Conservation (phyloP, 2,797 vertebrate genomes). For the Centroberyx gerrardi region DNA sequence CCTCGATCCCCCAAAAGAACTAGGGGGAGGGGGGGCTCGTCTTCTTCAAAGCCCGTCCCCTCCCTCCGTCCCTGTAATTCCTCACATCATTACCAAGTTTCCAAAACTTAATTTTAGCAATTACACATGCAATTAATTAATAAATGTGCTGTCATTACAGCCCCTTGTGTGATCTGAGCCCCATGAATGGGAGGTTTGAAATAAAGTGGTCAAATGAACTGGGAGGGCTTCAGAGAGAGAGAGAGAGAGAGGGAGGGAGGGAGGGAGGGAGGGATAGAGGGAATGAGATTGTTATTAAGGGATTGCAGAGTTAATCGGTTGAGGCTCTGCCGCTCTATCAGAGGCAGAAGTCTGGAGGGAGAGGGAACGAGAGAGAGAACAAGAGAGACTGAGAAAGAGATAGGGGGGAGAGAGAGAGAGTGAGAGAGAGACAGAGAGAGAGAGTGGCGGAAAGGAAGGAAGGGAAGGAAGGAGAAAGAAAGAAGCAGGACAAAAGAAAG, state of each 20-base stretch:
- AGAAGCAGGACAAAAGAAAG: slow-evolving; percentile 10
- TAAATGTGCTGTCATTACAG: slow-evolving; percentile 90
- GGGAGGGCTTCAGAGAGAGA: slow-evolving; percentile 78
- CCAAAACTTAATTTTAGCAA: slow-evolving; percentile 91
- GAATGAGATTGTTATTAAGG: slow-evolving; percentile 83
- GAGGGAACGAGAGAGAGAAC: slow-evolving; percentile 42
- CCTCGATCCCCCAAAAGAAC: slow-evolving; percentile 73
- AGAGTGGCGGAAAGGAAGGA: slow-evolving; percentile 7
- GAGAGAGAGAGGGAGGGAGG: slow-evolving; percentile 54
- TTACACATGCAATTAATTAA: slow-evolving; percentile 92
- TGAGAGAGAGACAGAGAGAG: slow-evolving; percentile 14
- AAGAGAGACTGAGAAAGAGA: slow-evolving; percentile 64
- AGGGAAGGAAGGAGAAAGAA: neutral
- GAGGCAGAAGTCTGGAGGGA: slow-evolving; percentile 76
- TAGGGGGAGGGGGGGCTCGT: slow-evolving; percentile 60
- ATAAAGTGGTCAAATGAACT: slow-evolving; percentile 84
- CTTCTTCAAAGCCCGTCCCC: slow-evolving; percentile 75
- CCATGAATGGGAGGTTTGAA: slow-evolving; percentile 79
- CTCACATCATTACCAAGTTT: slow-evolving; percentile 89
- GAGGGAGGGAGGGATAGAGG: slow-evolving; percentile 66
- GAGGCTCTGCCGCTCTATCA: slow-evolving; percentile 74
- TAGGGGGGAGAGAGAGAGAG: slow-evolving; percentile 48
- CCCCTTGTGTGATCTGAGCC: slow-evolving; percentile 85
- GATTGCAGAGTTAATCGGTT: slow-evolving; percentile 83
- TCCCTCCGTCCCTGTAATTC: slow-evolving; percentile 84